Evolutionary conservation across 2,888 invertebrate genomes (phyloP).

Genomic region (Troides oblongomaculatus): DNA sequence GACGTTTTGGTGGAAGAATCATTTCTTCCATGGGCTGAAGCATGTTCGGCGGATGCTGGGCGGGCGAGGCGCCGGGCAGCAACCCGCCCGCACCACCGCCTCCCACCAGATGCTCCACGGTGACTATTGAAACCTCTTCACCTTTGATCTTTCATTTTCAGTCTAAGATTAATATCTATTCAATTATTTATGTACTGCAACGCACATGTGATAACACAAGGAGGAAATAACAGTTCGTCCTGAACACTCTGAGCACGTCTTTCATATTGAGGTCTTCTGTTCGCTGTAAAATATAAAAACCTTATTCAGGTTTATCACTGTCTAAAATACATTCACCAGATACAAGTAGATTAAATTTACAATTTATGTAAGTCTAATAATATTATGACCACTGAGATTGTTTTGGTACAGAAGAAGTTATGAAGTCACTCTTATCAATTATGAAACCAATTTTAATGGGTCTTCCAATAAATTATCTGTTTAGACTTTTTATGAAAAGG

Average conservation of each 20-base stretch:
- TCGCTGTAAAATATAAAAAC: slow-evolving; percentile 28
- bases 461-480: slow-evolving; percentile 4
- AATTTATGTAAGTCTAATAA: slow-evolving; percentile 13
- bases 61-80: slow-evolving; percentile 81
- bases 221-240: slow-evolving; percentile 65
- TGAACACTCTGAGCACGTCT: slow-evolving; percentile 56
- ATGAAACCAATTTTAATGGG: slow-evolving; percentile 3
- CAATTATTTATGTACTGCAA: slow-evolving; percentile 64
- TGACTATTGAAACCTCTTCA: slow-evolving; percentile 55
- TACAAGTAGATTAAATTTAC: slow-evolving; percentile 6
- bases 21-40: slow-evolving; percentile 83
- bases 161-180: slow-evolving; percentile 40
- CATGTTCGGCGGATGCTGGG: slow-evolving; percentile 82
- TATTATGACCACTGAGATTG: slow-evolving; percentile 28
- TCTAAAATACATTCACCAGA: slow-evolving; percentile 17
- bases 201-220: slow-evolving; percentile 61
- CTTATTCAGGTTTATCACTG: slow-evolving; percentile 31
- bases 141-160: slow-evolving; percentile 60
- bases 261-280: slow-evolving; percentile 53
- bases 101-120: slow-evolving; percentile 89
- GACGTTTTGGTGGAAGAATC: slow-evolving; percentile 89
- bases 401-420: slow-evolving; percentile 46
- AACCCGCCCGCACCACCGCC: slow-evolving; percentile 85
- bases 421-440: slow-evolving; percentile 47
- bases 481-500: slow-evolving; percentile 4